phyloP scores from a whole-genome alignment of 2,797 vertebrate species.

The Lepus oiostolus region DNA sequence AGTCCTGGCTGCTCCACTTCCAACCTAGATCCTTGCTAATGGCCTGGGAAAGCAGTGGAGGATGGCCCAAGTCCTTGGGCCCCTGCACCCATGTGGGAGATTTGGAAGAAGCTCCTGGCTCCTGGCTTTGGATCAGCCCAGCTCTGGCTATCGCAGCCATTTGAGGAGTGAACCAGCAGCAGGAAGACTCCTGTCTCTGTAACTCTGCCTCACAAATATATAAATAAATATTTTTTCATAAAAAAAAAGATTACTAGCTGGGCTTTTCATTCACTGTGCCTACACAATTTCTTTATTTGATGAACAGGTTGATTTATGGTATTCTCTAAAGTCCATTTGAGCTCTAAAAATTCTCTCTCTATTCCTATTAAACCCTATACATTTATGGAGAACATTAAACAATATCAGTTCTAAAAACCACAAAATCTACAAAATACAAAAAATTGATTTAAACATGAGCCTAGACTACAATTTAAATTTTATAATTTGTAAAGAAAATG shows the following conservation, averaged over 20 bases:
- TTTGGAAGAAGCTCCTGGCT: too few species aligned
- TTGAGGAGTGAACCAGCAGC: too few species aligned
- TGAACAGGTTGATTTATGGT: neutral
- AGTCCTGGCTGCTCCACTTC: too few species aligned
- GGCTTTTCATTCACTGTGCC: slow-evolving; percentile 49
- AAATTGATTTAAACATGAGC: slow-evolving; percentile 46
- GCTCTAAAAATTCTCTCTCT: slow-evolving; percentile 29
- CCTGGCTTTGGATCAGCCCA: too few species aligned
- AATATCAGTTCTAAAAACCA: slow-evolving; percentile 55
- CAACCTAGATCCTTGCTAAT: too few species aligned
- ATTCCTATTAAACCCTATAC: slow-evolving; percentile 43
- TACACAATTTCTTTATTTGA: slow-evolving; percentile 46
- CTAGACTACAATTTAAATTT: slow-evolving; percentile 60
- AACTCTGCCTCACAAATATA: too few species aligned
- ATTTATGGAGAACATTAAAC: slow-evolving; percentile 59
- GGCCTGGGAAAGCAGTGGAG: too few species aligned
- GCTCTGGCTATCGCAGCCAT: too few species aligned
- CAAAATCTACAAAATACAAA: slow-evolving; percentile 7
- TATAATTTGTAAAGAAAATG: slow-evolving; percentile 59
- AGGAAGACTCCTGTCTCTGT: too few species aligned
- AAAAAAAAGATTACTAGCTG: neutral
- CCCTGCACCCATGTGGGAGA: too few species aligned
- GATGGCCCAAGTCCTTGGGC: too few species aligned
- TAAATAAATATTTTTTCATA: too few species aligned
- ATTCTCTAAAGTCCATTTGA: slow-evolving; percentile 31